These are phyloP conservation scores for Columbina picui DNA, from an alignment of 2,113 vertebrate species.

Conservation along the genomic window DNA sequence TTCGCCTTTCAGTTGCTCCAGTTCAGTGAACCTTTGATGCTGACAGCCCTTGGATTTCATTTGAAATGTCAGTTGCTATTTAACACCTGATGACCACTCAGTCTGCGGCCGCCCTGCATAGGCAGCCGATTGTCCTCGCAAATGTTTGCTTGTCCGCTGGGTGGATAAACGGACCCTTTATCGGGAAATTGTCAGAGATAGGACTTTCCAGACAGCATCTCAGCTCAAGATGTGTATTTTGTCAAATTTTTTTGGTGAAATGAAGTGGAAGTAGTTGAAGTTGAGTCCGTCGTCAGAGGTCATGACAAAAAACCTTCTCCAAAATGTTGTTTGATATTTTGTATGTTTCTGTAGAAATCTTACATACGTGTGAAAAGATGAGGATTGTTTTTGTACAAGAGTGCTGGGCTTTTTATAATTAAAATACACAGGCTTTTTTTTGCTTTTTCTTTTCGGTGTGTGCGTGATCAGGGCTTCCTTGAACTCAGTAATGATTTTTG, in stretches of 20 bases:
- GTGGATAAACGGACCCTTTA: background rate
- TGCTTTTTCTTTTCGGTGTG: background rate
- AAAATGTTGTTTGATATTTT: background rate
- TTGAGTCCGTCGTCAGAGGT: background rate
- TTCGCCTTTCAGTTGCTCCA: background rate
- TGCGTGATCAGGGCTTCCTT: background rate
- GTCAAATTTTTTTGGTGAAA: background rate
- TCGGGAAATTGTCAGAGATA: conserved; percentile 8
- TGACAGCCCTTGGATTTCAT: conserved; percentile 12
- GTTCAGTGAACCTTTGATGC: conserved; percentile 1
- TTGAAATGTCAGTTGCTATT: conserved; percentile 42
- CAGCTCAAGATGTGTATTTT: background rate
- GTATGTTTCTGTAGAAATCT: background rate
- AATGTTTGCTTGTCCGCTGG: conserved; percentile 39
- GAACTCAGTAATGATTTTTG: background rate
- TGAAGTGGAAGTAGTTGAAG: background rate
- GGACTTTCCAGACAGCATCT: background rate
- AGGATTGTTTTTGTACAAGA: background rate
- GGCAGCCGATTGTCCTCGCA: background rate
- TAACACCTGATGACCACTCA: conserved; percentile 44
- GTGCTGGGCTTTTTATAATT: background rate
- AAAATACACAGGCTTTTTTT: background rate
- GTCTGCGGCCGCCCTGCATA: background rate
- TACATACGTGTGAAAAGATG: background rate
- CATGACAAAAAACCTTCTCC: background rate